Conservation (phyloP, 2,888 invertebrate genomes). For the Pyrrhia umbra region DNA sequence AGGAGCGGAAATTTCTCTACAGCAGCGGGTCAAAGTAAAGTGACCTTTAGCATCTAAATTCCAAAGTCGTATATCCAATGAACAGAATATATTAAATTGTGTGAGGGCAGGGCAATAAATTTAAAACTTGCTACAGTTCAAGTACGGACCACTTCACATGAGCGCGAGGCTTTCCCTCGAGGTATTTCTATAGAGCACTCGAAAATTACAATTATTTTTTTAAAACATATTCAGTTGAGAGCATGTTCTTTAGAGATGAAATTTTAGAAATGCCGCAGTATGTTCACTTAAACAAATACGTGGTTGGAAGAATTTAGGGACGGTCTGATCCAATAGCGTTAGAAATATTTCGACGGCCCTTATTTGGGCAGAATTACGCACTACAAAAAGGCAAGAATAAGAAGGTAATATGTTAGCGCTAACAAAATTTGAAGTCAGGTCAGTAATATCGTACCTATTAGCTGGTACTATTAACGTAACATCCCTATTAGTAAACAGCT, state of each 20-base stretch:
- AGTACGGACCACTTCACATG: conserved; percentile 53
- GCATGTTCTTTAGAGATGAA: conserved; percentile 22
- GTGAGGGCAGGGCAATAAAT: conserved; percentile 56
- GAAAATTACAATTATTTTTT: conserved; percentile 49
- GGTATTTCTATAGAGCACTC: conserved; percentile 46
- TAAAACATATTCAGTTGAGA: conserved; percentile 27
- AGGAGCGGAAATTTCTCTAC: conserved; percentile 13
- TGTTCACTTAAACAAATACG: conserved; percentile 5
- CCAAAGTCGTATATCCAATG: conserved; percentile 48
- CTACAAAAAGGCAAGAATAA: too few species aligned
- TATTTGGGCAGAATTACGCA: conserved; percentile 1
- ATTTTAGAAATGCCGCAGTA: conserved; percentile 2
- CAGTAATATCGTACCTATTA: conserved; percentile 13
- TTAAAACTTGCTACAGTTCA: conserved; percentile 53
- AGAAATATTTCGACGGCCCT: not conserved
- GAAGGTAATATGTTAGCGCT: too few species aligned
- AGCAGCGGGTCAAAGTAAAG: conserved; percentile 35
- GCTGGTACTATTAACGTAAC: conserved; percentile 12
- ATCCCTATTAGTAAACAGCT: conserved; percentile 50
- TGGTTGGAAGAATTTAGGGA: conserved; percentile 16
- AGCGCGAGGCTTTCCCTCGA: conserved; percentile 41
- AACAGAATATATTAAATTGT: conserved; percentile 51
- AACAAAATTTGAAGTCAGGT: not conserved
- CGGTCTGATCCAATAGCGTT: conserved; percentile 20
- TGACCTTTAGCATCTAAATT: conserved; percentile 37